These are phyloP conservation scores for Eupithecia centaureata DNA, from an alignment of 2,888 invertebrate species.

Conservation along the genomic window DNA sequence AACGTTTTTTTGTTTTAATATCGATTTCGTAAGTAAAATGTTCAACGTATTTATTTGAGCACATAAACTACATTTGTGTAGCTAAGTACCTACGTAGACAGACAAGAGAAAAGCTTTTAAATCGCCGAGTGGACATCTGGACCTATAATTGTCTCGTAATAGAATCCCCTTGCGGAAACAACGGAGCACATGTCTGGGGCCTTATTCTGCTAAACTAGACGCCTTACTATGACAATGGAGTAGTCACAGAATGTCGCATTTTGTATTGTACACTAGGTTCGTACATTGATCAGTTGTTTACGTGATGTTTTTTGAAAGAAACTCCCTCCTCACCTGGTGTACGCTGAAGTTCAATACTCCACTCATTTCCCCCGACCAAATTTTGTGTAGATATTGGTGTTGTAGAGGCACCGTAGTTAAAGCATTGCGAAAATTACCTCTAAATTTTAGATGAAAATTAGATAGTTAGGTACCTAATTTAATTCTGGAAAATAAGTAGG, in stretches of 20 bases:
- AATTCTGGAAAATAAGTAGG: too few species aligned
- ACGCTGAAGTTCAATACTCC: too few species aligned
- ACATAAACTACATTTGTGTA: background rate
- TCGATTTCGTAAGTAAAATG: background rate
- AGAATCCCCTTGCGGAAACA: slow-evolving; percentile 38
- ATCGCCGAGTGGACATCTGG: slow-evolving; percentile 42
- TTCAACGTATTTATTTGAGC: background rate
- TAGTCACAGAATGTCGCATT: background rate
- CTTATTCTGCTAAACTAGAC: background rate
- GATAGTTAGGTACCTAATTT: too few species aligned
- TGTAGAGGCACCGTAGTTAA: too few species aligned
- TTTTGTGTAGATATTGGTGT: too few species aligned
- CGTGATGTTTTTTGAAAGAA: too few species aligned
- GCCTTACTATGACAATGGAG: background rate
- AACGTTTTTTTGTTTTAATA: background rate
- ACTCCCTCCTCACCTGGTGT: too few species aligned
- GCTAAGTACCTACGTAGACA: background rate
- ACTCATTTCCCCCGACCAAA: too few species aligned
- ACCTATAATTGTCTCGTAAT: slow-evolving; percentile 42
- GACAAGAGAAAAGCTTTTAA: slow-evolving; percentile 31
- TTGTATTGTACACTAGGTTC: too few species aligned
- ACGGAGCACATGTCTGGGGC: slow-evolving; percentile 33
- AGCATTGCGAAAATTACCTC: too few species aligned
- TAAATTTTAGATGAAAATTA: too few species aligned
- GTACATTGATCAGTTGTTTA: too few species aligned